Base-by-base conservation (phyloP, 2,113 vertebrate species). In the Gymnogyps californianus region DNA sequence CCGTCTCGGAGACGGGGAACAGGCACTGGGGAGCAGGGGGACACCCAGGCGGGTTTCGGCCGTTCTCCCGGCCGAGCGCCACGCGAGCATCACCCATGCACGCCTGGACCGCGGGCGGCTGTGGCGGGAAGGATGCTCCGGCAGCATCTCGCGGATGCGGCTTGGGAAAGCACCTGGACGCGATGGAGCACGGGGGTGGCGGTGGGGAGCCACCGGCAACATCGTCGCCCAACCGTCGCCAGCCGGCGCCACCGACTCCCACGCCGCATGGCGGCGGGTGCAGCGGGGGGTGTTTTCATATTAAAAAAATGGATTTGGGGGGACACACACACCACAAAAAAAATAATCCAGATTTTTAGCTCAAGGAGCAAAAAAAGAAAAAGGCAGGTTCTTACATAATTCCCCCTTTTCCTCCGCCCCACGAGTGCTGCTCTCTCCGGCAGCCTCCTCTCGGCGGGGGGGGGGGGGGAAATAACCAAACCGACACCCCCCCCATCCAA, bases 391-490 rank as follows among this genome's bases (percentile, higher is more conserved):
- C 94, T 97, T 82, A 92, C 88, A 87, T 75, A 90, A 89, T 87
- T 67, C 17, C 96, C 83, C 90, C 94, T 91, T 91, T 81, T 64
- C 90, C 97, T 97, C 97, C 93, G 91, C 97, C 98, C 98, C 95
- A 97, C 89, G 97, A 98, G 98, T 94, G 83, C 96, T 57, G 95
- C 93, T 97, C 93, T 95, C 55, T 84, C 94, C 69, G 81, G 97
- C 97, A 97, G 97, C 87, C 96, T 96, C 95, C 87, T 97, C 98
- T 98, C 97, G 66, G 97, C 95, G n/a, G n/a, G n/a, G n/a, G n/a
- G n/a, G n/a, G n/a, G n/a, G n/a, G 96, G 98, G 98, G 89, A 79
- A 97, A 98, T 98, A 98, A 98, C 97, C 99, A 98, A 98, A 98
- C n/a, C n/a, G n/a, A n/a, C n/a, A n/a, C n/a, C n/a, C n/a, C n/a